Conservation (phyloP, 2,113 vertebrate species). For the Melanostigma gelatinosum region DNA sequence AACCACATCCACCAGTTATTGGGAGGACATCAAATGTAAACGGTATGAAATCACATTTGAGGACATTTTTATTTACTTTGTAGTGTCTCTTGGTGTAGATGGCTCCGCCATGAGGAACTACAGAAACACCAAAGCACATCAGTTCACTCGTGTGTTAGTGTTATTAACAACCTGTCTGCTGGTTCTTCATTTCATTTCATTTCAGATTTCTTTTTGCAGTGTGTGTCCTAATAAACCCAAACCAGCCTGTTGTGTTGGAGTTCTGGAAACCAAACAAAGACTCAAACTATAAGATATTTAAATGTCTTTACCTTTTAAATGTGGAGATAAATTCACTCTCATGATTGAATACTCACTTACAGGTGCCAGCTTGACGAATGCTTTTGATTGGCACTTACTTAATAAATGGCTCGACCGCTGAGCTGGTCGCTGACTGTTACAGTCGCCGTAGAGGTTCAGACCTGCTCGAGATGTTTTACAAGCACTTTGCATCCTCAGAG, state of each 20-base stretch:
- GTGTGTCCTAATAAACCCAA: neutral
- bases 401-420: neutral
- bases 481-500: slow-evolving; percentile 18
- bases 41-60: no score
- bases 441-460: neutral
- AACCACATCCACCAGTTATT: no score
- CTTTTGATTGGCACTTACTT: slow-evolving; percentile 16
- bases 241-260: neutral
- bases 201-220: neutral
- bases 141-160: no score
- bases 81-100: no score
- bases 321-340: slow-evolving; percentile 12
- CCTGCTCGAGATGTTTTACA: slow-evolving; percentile 3
- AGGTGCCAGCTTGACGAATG: neutral
- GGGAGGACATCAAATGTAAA: no score
- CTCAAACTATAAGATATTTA: neutral
- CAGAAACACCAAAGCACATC: no score
- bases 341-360: slow-evolving; percentile 25
- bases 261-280: neutral
- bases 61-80: no score
- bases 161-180: no score
- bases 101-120: no score
- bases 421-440: neutral
- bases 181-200: neutral
- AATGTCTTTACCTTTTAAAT: slow-evolving; percentile 3